Conservation (phyloP, 2,888 invertebrate species). For the Xylocampa areola region DNA sequence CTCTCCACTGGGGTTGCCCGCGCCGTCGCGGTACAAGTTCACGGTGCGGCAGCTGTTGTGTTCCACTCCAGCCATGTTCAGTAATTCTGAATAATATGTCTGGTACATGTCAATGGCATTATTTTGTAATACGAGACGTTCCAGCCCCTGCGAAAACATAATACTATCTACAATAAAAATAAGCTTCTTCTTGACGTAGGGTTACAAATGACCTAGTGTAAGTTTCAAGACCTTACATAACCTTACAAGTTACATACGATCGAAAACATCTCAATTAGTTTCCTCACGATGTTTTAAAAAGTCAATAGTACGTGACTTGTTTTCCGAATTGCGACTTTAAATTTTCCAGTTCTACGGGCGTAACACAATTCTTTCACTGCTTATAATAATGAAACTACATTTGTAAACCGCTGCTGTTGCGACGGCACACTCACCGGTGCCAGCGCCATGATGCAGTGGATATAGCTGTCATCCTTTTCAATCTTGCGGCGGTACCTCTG, state of each 20-base stretch:
- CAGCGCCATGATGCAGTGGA: slow-evolving; percentile 90
- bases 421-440: slow-evolving; percentile 67
- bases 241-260: too few species aligned
- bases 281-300: too few species aligned
- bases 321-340: too few species aligned
- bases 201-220: too few species aligned
- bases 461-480: slow-evolving; percentile 94
- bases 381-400: too few species aligned
- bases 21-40: slow-evolving; percentile 94
- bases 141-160: slow-evolving; percentile 91
- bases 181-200: too few species aligned
- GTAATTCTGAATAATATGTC: slow-evolving; percentile 94
- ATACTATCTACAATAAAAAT: too few species aligned
- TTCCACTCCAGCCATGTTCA: slow-evolving; percentile 91
- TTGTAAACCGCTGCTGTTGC: neutral
- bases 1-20: slow-evolving; percentile 78
- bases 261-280: too few species aligned
- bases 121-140: slow-evolving; percentile 96
- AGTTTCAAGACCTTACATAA: too few species aligned
- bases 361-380: too few species aligned
- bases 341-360: too few species aligned
- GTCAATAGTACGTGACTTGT: too few species aligned
- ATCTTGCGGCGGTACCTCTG: slow-evolving; percentile 93
- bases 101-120: slow-evolving; percentile 97
- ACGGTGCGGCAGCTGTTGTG: slow-evolving; percentile 93